phyloP scores from a whole-genome alignment of 2,113 vertebrate genomes.

The Hippocampus zosterae region DNA sequence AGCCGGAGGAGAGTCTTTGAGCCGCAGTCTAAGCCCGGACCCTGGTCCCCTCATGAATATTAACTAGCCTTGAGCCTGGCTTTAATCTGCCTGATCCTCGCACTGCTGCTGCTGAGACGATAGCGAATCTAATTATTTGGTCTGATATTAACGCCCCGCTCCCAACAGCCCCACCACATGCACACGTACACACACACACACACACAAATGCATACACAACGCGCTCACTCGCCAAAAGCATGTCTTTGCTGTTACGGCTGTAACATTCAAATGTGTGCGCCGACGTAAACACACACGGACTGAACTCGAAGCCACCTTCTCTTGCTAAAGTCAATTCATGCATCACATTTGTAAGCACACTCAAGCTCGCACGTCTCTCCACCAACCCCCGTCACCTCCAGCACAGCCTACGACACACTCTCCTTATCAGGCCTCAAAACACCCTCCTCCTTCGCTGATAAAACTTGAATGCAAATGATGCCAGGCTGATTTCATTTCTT shows the following conservation, averaged over 20 bases:
- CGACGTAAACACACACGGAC: slow-evolving; percentile 15
- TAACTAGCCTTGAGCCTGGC: slow-evolving; percentile 74
- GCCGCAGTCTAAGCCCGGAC: slow-evolving; percentile 64
- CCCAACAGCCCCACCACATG: slow-evolving; percentile 18
- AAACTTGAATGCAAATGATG: slow-evolving; percentile 76
- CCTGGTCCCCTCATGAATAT: slow-evolving; percentile 88
- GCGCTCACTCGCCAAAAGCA: slow-evolving; percentile 17
- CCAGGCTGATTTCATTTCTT: slow-evolving; percentile 65
- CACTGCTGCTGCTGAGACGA: slow-evolving; percentile 86
- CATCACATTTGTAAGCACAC: slow-evolving; percentile 28
- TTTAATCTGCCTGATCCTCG: slow-evolving; percentile 97
- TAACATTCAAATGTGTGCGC: slow-evolving; percentile 25
- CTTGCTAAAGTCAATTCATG: slow-evolving; percentile 31
- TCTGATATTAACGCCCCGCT: slow-evolving; percentile 84
- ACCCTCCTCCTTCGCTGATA: slow-evolving; percentile 63
- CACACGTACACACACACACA: slow-evolving; percentile 17
- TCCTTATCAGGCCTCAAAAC: slow-evolving; percentile 70
- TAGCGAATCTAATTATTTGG: slow-evolving; percentile 98
- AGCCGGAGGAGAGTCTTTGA: slow-evolving; percentile 62
- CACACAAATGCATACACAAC: slow-evolving; percentile 14
- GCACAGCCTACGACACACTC: slow-evolving; percentile 52
- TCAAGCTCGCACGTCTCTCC: slow-evolving; percentile 16
- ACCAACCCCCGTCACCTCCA: slow-evolving; percentile 42
- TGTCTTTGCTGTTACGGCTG: slow-evolving; percentile 21
- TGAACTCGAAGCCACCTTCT: slow-evolving; percentile 39